Conservation (phyloP, 2,113 vertebrate genomes). For the Stigmatopora nigra region DNA sequence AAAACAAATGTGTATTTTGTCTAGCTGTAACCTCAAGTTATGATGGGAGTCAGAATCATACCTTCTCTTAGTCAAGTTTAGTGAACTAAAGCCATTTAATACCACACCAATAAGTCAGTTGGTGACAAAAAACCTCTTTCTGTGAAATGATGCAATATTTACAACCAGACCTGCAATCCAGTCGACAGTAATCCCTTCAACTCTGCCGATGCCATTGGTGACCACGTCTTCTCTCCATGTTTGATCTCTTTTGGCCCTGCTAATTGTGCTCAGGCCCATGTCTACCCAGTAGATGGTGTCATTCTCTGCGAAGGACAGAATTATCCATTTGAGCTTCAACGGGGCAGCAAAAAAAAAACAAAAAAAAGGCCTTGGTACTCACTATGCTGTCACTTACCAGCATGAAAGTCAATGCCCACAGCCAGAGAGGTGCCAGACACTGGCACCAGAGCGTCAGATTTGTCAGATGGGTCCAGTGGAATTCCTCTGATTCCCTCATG, state of each 20-base stretch:
- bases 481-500: conserved; percentile 95
- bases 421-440: conserved; percentile 93
- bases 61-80: background rate
- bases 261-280: conserved; percentile 95
- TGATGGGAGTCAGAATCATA: background rate
- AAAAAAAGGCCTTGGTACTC: background rate
- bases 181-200: conserved; percentile 94
- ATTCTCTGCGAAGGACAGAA: conserved; percentile 73
- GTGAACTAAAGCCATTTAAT: background rate
- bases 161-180: conserved; percentile 84
- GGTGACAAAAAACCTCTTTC: background rate
- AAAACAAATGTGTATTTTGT: background rate
- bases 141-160: background rate
- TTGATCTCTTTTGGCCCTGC: conserved; percentile 91
- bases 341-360: background rate
- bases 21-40: background rate
- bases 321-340: background rate
- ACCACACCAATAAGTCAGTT: background rate
- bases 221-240: conserved; percentile 94
- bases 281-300: conserved; percentile 98
- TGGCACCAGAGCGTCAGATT: conserved; percentile 90
- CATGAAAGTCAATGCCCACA: conserved; percentile 96
- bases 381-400: conserved; percentile 68
- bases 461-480: conserved; percentile 89
- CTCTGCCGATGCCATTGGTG: conserved; percentile 93